Evolutionary conservation across 2,888 invertebrate species (phyloP).

Genomic region (Drosophila parthenogenetica): DNA sequence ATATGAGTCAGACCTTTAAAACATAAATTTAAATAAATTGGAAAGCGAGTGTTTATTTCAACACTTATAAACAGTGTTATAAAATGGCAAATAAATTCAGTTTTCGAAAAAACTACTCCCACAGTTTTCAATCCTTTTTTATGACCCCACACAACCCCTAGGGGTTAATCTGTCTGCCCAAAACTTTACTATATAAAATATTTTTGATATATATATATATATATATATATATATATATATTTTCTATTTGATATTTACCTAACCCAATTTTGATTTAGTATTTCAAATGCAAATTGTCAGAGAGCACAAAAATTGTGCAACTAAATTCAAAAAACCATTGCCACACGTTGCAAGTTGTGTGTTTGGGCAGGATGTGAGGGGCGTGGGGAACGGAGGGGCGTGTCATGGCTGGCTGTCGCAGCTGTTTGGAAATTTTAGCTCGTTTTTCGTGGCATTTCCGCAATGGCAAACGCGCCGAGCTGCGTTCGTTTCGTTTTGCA

Average conservation of each 20-base stretch:
- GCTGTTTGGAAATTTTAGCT: conserved; percentile 39
- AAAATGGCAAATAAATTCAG: too few relatives aligned
- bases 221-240: background rate
- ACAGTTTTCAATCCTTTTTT: background rate
- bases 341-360: conserved; percentile 2
- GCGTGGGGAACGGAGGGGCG: background rate
- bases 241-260: conserved; percentile 41
- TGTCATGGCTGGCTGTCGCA: conserved; percentile 18
- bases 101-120: background rate
- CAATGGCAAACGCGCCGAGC: conserved; percentile 34
- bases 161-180: background rate
- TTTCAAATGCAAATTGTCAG: conserved; percentile 59
- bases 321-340: conserved; percentile 13
- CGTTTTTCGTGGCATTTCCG: conserved; percentile 59
- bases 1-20: too few relatives aligned
- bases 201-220: too few relatives aligned
- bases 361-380: background rate
- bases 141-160: background rate
- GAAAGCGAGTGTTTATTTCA: too few relatives aligned
- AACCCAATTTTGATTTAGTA: conserved; percentile 60
- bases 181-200: background rate
- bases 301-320: conserved; percentile 27
- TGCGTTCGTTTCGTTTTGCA: conserved; percentile 52
- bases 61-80: too few relatives aligned
- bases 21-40: too few relatives aligned